Base-by-base conservation (phyloP, 1,140 invertebrate genomes). In the Delia radicum region DNA sequence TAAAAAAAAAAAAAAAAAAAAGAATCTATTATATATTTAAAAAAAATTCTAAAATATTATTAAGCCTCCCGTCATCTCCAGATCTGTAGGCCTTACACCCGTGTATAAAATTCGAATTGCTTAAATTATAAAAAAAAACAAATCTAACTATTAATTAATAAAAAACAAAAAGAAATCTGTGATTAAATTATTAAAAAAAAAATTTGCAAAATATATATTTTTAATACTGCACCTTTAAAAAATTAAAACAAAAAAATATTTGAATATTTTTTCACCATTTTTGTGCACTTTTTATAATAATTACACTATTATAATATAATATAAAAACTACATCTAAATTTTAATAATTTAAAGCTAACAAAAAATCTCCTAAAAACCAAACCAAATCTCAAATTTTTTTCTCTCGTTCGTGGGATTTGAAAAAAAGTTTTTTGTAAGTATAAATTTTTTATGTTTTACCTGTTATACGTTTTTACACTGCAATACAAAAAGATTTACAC, bases 51-150 rank as follows among this genome's bases (percentile, higher is more conserved):
- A n/a, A n/a, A n/a, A n/a, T n/a, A n/a, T n/a, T n/a, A 26, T 10
- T 21, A 31, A 55, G 73, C 73, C 73, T 74, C 73, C 73, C 73
- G 73, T 74, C 73, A 62, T 37, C 73, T 74, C 73, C 73, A 62
- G 48, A 26, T 18, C 12, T 37, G 65, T 37, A 69, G 73, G 73
- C 73, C 73, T 26, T n/a, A 28, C 31, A 73, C 72, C 72, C 72
- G 31, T 73, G 13, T 73, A 28, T 31, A 55, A n/a, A n/a, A 55
- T 55, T 24, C 48, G 8, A 55, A 55, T n/a, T n/a, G n/a, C n/a
- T n/a, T n/a, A n/a, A n/a, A n/a, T n/a, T n/a, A n/a, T n/a, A n/a
- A n/a, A n/a, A n/a, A 72, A 48, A n/a, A 21, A 21, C 37, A 15
- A 1, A 71, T 26, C 3, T n/a, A 72, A 72, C 37, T 27, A 72